A percentile compares a stretch with the other conserved stretches of the same genome.
phyloP scores from a whole-genome alignment of 1,140 invertebrate genomes.

The Chrysomallon squamiferum region DNA sequence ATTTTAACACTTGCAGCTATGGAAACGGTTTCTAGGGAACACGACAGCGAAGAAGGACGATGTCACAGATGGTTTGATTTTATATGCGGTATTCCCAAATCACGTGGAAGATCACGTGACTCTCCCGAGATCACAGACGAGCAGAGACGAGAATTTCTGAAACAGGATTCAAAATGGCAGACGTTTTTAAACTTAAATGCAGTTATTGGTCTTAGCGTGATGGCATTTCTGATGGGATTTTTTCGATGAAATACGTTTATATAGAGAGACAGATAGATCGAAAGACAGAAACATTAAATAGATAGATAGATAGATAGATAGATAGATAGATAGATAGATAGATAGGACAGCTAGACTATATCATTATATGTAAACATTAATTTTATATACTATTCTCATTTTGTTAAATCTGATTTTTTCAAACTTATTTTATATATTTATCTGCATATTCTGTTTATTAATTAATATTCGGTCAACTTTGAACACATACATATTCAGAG shows the following conservation, averaged over 20 bases:
- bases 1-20: not conserved
- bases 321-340: not conserved
- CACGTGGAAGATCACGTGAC: conserved; percentile 7
- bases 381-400: not conserved
- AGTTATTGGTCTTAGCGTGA: conserved; percentile 28
- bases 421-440: not conserved
- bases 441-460: not conserved
- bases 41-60: not conserved
- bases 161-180: conserved; percentile 25
- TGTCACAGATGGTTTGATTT: conserved; percentile 23
- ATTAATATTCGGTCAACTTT: not conserved
- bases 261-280: not conserved
- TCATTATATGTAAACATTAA: not conserved
- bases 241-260: conserved; percentile 14
- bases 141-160: conserved; percentile 29
- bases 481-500: not conserved
- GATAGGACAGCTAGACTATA: not conserved
- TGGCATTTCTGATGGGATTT: conserved; percentile 40
- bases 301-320: not conserved
- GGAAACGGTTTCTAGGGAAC: not conserved
- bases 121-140: conserved; percentile 25
- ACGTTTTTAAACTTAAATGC: conserved; percentile 40
- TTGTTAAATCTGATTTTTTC: not conserved
- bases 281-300: not conserved
- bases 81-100: conserved; percentile 32